phyloP scores from a whole-genome alignment of 2,888 invertebrate species.

The Thymelicus lineola region DNA sequence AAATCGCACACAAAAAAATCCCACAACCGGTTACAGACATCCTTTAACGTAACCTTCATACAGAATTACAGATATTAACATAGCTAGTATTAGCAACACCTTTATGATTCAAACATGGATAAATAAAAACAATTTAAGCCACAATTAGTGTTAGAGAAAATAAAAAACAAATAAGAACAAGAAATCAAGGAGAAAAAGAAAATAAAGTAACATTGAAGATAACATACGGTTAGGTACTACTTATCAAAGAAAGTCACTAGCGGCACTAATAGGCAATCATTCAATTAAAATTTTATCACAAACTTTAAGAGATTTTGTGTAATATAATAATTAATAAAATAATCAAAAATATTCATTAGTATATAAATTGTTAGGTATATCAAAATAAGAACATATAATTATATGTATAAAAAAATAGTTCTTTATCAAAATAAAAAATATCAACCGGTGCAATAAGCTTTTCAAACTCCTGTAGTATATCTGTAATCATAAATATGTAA shows the following conservation, averaged over 20 bases:
- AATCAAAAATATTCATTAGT: no score
- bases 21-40: background rate
- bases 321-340: no score
- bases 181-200: background rate
- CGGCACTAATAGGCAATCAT: background rate
- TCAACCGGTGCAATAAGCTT: no score
- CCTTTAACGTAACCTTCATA: background rate
- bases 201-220: background rate
- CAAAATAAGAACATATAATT: no score
- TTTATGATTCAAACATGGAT: background rate
- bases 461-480: no score
- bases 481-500: no score
- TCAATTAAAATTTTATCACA: no score
- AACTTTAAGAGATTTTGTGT: no score
- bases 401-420: no score
- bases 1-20: background rate
- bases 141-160: slow-evolving; percentile 16
- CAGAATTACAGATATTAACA: background rate
- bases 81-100: background rate
- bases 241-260: background rate
- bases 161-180: background rate
- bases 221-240: background rate
- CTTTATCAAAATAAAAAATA: no score
- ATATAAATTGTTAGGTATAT: no score
- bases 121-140: slow-evolving; percentile 22